Evolutionary conservation across 2,113 vertebrate species (phyloP).

Genomic region (Passerina amoena): DNA sequence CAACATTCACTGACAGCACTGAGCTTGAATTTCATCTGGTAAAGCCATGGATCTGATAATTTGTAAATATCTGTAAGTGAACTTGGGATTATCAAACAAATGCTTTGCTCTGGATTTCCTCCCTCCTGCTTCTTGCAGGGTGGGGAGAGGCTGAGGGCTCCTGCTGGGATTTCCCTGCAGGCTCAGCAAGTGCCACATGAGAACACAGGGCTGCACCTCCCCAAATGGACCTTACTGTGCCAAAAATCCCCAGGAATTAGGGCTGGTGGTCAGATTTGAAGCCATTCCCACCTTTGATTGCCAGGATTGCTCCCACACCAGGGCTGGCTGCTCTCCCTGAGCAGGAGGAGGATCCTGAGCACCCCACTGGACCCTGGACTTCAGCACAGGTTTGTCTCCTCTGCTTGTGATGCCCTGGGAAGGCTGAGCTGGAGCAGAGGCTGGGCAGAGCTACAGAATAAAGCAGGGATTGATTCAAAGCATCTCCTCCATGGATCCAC

Average conservation of each 20-base stretch:
- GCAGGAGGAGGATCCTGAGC: not conserved
- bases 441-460: not conserved
- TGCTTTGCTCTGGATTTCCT: not conserved
- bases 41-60: not conserved
- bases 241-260: rapidly evolving
- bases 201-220: not conserved
- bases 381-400: not conserved
- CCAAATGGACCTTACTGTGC: rapidly evolving
- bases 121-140: not conserved
- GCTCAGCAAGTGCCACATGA: not conserved
- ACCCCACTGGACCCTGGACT: rapidly evolving
- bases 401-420: not conserved
- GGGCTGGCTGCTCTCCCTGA: not conserved
- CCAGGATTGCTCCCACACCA: not conserved
- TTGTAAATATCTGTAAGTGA: not conserved
- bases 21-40: not conserved
- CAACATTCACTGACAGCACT: not conserved
- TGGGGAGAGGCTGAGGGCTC: rapidly evolving
- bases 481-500: not conserved
- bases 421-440: not conserved
- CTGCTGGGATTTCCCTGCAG: not conserved
- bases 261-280: not conserved
- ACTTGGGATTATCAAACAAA: not conserved
- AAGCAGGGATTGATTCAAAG: not conserved
- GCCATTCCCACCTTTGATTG: not conserved